These are phyloP conservation scores for Hoplostethus mediterraneus DNA, from an alignment of 2,797 vertebrate genomes.

Conservation along the genomic window DNA sequence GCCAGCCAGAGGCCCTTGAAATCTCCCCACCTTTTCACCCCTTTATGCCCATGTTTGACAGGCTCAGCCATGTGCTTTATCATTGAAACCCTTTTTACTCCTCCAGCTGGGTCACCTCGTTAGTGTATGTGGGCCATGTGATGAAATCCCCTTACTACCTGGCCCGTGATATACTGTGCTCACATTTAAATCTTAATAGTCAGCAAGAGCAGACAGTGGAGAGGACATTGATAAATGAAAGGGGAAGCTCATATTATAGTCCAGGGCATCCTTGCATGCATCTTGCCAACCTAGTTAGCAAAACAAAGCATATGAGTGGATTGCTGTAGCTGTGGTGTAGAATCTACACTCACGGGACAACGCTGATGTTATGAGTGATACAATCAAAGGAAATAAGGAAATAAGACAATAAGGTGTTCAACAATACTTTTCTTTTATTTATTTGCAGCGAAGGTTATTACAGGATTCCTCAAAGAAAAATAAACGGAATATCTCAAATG, in stretches of 20 bases:
- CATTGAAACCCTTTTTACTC: slow-evolving; percentile 17
- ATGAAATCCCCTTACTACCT: slow-evolving; percentile 35
- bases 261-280: slow-evolving; percentile 12
- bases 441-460: slow-evolving; percentile 74
- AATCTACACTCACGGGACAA: neutral
- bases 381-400: slow-evolving; percentile 20
- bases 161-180: slow-evolving; percentile 58
- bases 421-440: slow-evolving; percentile 73
- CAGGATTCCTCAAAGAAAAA: slow-evolving; percentile 64
- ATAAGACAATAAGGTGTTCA: slow-evolving; percentile 51
- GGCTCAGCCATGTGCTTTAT: slow-evolving; percentile 6
- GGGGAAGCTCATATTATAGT: slow-evolving; percentile 34
- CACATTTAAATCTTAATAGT: slow-evolving; percentile 62
- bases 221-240: slow-evolving; percentile 69
- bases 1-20: too few relatives aligned
- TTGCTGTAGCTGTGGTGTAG: slow-evolving; percentile 6
- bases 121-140: slow-evolving; percentile 66
- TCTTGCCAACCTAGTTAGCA: slow-evolving; percentile 56
- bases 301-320: slow-evolving; percentile 3
- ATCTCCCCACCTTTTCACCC: too few relatives aligned
- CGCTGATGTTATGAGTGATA: neutral
- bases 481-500: slow-evolving; percentile 44
- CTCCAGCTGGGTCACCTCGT: slow-evolving; percentile 68
- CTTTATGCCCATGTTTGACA: slow-evolving; percentile 1
- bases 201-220: slow-evolving; percentile 70